Base-by-base conservation (phyloP, 53 echinoderm and acorn worm genomes). In the Paelopatides confundens region DNA sequence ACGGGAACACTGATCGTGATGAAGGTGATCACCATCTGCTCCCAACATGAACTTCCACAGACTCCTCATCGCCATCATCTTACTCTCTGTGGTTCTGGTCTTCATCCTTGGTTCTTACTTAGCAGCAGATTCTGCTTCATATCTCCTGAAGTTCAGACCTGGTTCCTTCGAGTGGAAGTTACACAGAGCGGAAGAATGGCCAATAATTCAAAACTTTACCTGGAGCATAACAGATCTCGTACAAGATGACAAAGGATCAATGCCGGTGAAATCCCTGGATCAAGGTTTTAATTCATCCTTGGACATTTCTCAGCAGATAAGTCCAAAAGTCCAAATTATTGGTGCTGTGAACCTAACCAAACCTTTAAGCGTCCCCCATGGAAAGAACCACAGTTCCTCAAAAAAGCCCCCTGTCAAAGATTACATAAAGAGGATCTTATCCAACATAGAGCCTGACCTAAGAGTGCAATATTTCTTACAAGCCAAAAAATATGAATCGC, bases 391-490 rank as follows among this genome's bases (percentile, higher is more conserved):
- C 58, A 3, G 6, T 23, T 58, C 21, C 58, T 23, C 58, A 4
- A 58, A 58, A 21, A 58, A 23, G 24, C 6, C 58, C 58, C 15
- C 5, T 5, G 18, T 0, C 58, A 2, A 4, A 23, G 58, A 58
- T 5, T 58, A 17, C 18, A 6, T 58, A 23, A 15, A 6, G 24
- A 21, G n/a, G 58, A 21, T 58, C 24, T 23, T 58, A 23, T 23
- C 5, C 1, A 17, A 58, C 17, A 33, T 79, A 46, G 54, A 79
- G 30, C 21, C 43, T 0, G 79, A 79, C 1, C 31, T 79, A 51
- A 28, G 32, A 52, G 79, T 50, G 31, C 79, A 79, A 79, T 79
- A 79, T 79, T 52, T 52, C 33, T 34, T 79, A 79, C 79, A 79
- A 48, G 79, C 48, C 14, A 33, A 53, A 17, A 50, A 53, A 5